These are phyloP conservation scores for Piaya cayana DNA, from an alignment of 2,113 vertebrate species.

Conservation along the genomic window DNA sequence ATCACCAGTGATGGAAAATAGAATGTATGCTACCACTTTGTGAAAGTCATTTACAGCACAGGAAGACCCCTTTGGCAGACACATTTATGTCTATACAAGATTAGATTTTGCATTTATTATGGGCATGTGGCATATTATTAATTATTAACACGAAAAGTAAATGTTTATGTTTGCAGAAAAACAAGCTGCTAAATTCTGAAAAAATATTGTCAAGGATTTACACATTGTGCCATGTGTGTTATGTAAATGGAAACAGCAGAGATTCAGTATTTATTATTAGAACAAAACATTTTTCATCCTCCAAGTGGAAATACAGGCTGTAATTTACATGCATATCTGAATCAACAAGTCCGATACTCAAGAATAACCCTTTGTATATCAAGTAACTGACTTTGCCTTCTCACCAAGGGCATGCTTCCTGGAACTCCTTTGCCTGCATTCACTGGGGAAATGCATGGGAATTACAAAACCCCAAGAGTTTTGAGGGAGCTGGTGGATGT, in stretches of 20 bases:
- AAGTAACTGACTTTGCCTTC: conserved; percentile 30
- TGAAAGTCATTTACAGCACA: conserved; percentile 35
- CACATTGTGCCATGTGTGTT: conserved; percentile 52
- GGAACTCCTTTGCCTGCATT: not conserved
- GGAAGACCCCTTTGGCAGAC: conserved; percentile 54
- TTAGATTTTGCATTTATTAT: conserved; percentile 53
- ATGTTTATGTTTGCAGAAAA: conserved; percentile 59
- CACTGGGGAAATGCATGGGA: not conserved
- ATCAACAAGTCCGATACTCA: not conserved
- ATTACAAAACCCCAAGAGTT: too few relatives aligned
- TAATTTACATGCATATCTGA: not conserved
- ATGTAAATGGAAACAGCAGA: conserved; percentile 35
- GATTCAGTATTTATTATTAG: conserved; percentile 42
- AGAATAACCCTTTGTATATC: not conserved
- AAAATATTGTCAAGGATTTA: conserved; percentile 64
- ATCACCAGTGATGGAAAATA: conserved; percentile 26
- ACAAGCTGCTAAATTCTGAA: conserved; percentile 62
- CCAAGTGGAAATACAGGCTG: not conserved
- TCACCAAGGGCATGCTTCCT: not conserved
- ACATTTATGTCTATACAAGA: conserved; percentile 39
- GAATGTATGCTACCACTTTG: not conserved
- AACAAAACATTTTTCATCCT: conserved; percentile 27
- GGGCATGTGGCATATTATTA: conserved; percentile 57
- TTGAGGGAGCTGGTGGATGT: too few relatives aligned
- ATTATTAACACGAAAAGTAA: conserved; percentile 67